A percentile compares a stretch with the other conserved stretches of the same genome.
phyloP scores from a whole-genome alignment of 2,888 invertebrate genomes.

The Cylindroiulus punctatus region DNA sequence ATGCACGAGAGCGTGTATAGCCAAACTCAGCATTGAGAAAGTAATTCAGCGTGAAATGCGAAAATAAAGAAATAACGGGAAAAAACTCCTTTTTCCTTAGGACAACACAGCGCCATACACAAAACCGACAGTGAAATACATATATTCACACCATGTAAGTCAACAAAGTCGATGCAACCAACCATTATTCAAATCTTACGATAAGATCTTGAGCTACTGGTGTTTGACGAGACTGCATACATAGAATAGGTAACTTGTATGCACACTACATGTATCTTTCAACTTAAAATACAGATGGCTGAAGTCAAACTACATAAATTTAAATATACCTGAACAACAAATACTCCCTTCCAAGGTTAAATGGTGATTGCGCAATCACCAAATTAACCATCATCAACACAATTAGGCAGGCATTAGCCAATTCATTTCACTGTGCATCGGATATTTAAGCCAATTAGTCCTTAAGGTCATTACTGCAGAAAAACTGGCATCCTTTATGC shows the following conservation, averaged over 20 bases:
- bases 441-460: slow-evolving; percentile 9
- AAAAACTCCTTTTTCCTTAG: neutral
- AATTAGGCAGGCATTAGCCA: neutral
- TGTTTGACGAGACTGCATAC: no score
- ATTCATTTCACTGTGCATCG: neutral
- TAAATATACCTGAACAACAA: no score
- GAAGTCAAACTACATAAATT: no score
- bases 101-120: neutral
- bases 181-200: no score
- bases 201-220: no score
- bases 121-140: neutral
- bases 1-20: neutral
- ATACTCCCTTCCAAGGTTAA: no score
- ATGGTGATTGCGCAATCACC: neutral
- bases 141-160: no score
- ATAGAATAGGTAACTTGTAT: no score
- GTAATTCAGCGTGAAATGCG: neutral
- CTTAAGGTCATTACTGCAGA: neutral
- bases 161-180: no score
- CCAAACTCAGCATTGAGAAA: neutral
- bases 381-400: neutral
- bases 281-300: no score
- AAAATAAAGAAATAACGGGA: neutral
- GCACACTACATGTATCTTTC: no score
- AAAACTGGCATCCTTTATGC: neutral